Percentiles rank a stretch among this genome's conserved stretches.
phyloP scores from a whole-genome alignment of 2,888 invertebrate genomes.

The Nysson spinosus region DNA sequence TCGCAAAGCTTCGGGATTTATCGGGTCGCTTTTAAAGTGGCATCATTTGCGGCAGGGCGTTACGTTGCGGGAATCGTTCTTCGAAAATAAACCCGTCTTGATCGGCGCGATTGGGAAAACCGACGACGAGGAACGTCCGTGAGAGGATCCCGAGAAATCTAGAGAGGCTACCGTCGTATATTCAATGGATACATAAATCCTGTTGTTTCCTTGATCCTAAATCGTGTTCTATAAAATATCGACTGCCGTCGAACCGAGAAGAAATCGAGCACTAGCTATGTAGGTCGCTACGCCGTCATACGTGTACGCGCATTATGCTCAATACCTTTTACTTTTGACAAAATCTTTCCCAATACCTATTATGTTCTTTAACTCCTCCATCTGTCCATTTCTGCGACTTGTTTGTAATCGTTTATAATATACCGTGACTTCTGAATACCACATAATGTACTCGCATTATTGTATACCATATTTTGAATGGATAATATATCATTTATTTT shows the following conservation, averaged over 20 bases:
- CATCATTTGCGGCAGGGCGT: neutral
- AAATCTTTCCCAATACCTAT: slow-evolving; percentile 8
- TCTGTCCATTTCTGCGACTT: too few relatives aligned
- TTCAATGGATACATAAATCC: slow-evolving; percentile 16
- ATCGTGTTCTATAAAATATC: slow-evolving; percentile 46
- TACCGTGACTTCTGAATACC: neutral
- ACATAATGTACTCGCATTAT: too few relatives aligned
- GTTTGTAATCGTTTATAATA: neutral
- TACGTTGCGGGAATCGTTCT: neutral
- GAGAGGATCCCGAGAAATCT: neutral
- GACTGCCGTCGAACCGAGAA: slow-evolving; percentile 34
- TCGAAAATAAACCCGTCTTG: too few relatives aligned
- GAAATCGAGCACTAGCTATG: slow-evolving; percentile 39
- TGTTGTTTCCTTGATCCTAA: slow-evolving; percentile 44
- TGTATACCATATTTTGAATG: too few relatives aligned
- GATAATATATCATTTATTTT: too few relatives aligned
- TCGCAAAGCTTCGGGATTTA: slow-evolving; percentile 21
- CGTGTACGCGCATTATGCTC: slow-evolving; percentile 29
- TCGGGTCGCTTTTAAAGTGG: slow-evolving; percentile 15
- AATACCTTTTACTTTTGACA: slow-evolving; percentile 40
- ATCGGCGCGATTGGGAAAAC: neutral
- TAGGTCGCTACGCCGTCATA: slow-evolving; percentile 42
- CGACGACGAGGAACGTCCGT: neutral
- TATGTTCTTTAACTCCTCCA: too few relatives aligned
- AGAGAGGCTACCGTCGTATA: neutral